Evolutionary conservation across 2,113 vertebrate genomes (phyloP).

Genomic region (Aix galericulata): DNA sequence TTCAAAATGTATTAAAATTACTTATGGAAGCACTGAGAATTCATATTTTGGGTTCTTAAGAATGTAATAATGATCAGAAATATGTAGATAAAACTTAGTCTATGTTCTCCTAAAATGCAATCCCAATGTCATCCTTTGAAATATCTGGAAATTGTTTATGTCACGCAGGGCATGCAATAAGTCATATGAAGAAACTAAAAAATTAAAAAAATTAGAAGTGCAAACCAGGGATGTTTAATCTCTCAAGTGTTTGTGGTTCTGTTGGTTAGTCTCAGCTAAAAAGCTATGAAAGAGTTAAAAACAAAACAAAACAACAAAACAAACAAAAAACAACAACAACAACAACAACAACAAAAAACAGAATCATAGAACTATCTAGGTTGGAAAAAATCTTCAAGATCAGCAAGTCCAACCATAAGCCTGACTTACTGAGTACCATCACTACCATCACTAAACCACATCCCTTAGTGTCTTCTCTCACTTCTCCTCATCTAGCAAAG

Average conservation of each 20-base stretch:
- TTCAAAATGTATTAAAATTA: not conserved
- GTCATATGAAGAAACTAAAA: not conserved
- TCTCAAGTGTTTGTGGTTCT: not conserved
- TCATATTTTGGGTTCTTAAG: not conserved
- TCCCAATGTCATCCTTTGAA: not conserved
- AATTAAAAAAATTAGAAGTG: not conserved
- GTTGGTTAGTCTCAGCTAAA: not conserved
- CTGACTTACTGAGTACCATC: too few relatives aligned
- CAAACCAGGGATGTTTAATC: rapidly evolving
- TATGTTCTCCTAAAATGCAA: not conserved
- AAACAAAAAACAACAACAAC: not conserved
- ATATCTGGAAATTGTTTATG: not conserved
- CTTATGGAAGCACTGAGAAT: not conserved
- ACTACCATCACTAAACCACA: too few relatives aligned
- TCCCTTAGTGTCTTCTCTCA: not conserved
- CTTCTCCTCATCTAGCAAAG: not conserved
- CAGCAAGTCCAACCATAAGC: too few relatives aligned
- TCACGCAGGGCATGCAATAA: too few relatives aligned
- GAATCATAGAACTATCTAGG: too few relatives aligned
- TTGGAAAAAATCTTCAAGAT: too few relatives aligned
- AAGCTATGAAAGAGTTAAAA: not conserved
- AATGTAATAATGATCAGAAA: not conserved
- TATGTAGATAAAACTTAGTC: not conserved
- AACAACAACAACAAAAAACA: too few relatives aligned
- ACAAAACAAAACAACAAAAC: too few relatives aligned